Conservation (phyloP, 2,113 vertebrate species). For the Clarias magur region DNA sequence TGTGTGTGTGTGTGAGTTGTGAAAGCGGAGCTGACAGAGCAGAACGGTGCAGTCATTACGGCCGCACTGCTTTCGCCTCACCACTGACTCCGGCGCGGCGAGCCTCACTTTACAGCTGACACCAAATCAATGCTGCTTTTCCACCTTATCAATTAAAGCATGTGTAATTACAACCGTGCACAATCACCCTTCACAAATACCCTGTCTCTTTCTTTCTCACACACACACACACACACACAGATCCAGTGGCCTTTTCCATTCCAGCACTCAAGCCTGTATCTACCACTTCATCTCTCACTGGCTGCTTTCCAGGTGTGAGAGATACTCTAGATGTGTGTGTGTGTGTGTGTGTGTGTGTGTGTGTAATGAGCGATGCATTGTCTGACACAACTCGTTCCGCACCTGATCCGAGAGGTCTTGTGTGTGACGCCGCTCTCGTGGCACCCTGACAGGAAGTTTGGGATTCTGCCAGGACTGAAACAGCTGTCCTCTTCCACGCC, state of each 20-base stretch:
- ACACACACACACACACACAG: conserved; percentile 23
- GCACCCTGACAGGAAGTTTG: conserved; percentile 40
- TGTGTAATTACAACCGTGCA: conserved; percentile 75
- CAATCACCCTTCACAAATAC: conserved; percentile 69
- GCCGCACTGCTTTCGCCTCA: conserved; percentile 41
- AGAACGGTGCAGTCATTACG: conserved; percentile 74
- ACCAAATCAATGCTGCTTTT: conserved; percentile 78
- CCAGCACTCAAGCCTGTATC: conserved; percentile 22
- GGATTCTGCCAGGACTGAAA: conserved; percentile 53
- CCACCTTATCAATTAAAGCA: conserved; percentile 79
- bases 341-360: conserved; percentile 36
- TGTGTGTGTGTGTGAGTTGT: conserved; percentile 25
- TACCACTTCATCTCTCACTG: conserved; percentile 38
- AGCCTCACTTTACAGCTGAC: conserved; percentile 61
- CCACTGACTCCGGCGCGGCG: conserved; percentile 9
- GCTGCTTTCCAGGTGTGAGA: conserved; percentile 36
- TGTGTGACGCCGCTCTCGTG: conserved; percentile 26
- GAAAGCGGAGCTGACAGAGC: conserved; percentile 66
- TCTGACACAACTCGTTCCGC: conserved; percentile 37
- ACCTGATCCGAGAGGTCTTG: conserved; percentile 51
- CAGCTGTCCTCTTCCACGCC: conserved; percentile 70
- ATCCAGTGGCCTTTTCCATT: conserved; percentile 27
- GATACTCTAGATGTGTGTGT: conserved; percentile 13
- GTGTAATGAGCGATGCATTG: conserved; percentile 31
- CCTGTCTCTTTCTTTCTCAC: conserved; percentile 31